Evolutionary conservation across 2,797 vertebrate genomes (phyloP), one percentile per base, ranked within the genome.

Genomic region (Anomalospiza imberbis): DNA sequence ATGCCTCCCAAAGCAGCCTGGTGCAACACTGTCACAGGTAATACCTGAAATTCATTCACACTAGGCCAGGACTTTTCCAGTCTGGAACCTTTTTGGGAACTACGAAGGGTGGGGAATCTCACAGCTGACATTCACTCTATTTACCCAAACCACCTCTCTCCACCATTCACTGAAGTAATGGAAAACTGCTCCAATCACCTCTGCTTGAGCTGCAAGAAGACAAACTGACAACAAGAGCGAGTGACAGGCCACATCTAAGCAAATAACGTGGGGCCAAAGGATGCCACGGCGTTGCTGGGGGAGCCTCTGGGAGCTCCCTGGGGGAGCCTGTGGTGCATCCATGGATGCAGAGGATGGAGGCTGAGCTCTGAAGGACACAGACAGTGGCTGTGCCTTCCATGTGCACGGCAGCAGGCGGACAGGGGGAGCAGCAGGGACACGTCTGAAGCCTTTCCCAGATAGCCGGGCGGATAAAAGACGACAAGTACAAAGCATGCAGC

Each of bases 401-500:
- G 36, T 3, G 62, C 72, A 13, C 0, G 11, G 76, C 77, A 67
- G 32, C 58, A 54, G 53, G 28, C 4, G 0, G 68, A 40, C n/a
- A 62, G 45, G 13, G 70, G 36, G 32, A 93, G 89, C 36, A 44
- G 79, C 83, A 48, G 51, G 70, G 75, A 51, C 25, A 18, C 0
- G 1, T 28, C 66, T 34, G 42, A 86, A 93, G 67, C 55, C 63
- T 34, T 75, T 76, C 89, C 77, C 89, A 89, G 91, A 89, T 36
- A 94, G 93, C 61, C 54, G 19, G 17, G 68, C 91, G 95, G 95
- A 97, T 97, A 95, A 97, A 97, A 96, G 95, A 78, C 2, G 38
- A 96, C 74, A 87, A 65, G 91, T 89, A 96, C 92, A 94, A 92
- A 97, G 97, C 80, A 40, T 31, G 24, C 75, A 96, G 93, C 55